Evolutionary conservation across 2,797 vertebrate genomes (phyloP), one percentile per base, ranked within the genome.

Genomic region (Neosilurus mollespiculum): DNA sequence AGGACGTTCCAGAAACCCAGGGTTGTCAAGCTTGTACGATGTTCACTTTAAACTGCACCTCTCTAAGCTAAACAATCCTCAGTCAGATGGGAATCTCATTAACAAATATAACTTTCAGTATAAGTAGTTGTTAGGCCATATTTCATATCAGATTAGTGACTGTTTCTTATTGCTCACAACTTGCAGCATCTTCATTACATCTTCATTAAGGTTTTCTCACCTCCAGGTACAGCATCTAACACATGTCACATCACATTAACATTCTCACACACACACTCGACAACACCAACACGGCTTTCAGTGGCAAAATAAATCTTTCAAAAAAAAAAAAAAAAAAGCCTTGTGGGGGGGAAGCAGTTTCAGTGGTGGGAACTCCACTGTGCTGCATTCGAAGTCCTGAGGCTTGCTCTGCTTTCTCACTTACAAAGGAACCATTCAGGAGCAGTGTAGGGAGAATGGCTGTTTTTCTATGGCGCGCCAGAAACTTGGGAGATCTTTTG

Each of bases 401-500:
- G 91, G 88, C 91, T 85, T 87, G 88, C 85, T 86, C 88, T 80
- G 88, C 87, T 92, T 93, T 93, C 92, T 92, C 88, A 80, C 78
- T 91, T 91, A 94, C 94, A 94, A 94, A 94, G 92, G 85, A 86
- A 43, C 91, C 93, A 93, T 95, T 94, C 92, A 94, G 91, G 80
- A 61, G 67, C 70, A 71, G 77, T 83, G 81, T 73, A 88, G 78
- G 53, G 91, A 94, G 92, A 95, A 95, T 92, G 86, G 92, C 89
- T 88, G 92, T 92, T 94, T 94, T 93, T 93, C 90, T 90, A 86
- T 88, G 82, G 88, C 87, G 82, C 85, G 91, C 91, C 92, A 91
- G 87, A 89, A 87, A 81, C 86, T 91, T 87, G 82, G 75, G 87
- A 83, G 88, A 87, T 88, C 73, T 78, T 87, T 87, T 93, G 91